Conservation (phyloP, 2,888 invertebrate species). For the Chymomyza amoena region DNA sequence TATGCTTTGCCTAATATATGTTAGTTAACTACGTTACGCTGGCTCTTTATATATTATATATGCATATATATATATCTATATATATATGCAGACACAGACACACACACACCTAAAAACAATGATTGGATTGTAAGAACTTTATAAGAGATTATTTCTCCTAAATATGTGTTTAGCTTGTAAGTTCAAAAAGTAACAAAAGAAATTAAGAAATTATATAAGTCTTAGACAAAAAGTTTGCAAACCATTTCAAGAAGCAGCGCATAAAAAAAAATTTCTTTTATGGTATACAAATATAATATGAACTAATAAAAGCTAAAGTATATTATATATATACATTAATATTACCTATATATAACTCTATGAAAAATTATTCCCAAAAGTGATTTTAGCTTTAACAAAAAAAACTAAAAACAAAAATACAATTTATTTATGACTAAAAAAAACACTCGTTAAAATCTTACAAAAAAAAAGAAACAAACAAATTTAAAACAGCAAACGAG, state of each 20-base stretch:
- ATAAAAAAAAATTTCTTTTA: neutral
- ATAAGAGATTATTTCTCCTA: neutral
- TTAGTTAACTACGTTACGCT: too few relatives aligned
- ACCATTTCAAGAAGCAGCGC: neutral
- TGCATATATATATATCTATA: too few relatives aligned
- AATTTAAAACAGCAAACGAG: constrained; percentile 30
- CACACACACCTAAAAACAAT: neutral
- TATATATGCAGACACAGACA: neutral
- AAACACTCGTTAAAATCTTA: neutral
- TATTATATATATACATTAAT: constrained; percentile 33
- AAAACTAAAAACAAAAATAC: neutral
- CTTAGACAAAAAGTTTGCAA: neutral
- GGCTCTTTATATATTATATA: too few relatives aligned
- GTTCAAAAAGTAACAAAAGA: neutral
- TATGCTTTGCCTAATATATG: too few relatives aligned
- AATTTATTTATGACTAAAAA: neutral
- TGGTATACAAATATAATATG: constrained; percentile 28
- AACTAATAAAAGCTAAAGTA: constrained; percentile 53
- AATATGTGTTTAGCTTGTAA: neutral
- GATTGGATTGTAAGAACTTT: neutral
- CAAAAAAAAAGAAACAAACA: constrained; percentile 10
- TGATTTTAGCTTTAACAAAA: neutral
- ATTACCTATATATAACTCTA: neutral
- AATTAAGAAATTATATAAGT: too few relatives aligned
- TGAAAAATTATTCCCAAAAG: constrained; percentile 2